These are phyloP conservation scores for Allophyes oxyacanthae DNA, from an alignment of 2,888 invertebrate genomes.

Conservation along the genomic window DNA sequence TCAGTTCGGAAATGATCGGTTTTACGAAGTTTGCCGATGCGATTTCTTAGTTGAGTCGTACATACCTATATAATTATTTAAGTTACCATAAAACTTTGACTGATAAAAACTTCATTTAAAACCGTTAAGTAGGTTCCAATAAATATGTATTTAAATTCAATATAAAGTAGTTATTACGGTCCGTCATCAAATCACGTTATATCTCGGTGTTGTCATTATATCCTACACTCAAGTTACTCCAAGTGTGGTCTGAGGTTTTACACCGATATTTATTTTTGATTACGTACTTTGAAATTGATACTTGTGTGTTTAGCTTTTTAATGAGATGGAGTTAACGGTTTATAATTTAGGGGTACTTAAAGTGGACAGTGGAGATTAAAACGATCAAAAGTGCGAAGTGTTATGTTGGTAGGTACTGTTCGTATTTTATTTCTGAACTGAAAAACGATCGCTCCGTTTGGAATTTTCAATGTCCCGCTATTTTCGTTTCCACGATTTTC, in stretches of 20 bases:
- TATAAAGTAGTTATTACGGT: slow-evolving; percentile 20
- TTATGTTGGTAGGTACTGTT: no score
- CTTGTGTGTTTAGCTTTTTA: slow-evolving; percentile 43
- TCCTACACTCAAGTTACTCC: slow-evolving; percentile 61
- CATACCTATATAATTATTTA: no score
- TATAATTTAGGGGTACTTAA: slow-evolving; percentile 10
- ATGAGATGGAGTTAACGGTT: slow-evolving; percentile 13
- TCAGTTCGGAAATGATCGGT: no score
- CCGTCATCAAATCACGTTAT: slow-evolving; percentile 19
- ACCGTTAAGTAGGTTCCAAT: slow-evolving; percentile 14
- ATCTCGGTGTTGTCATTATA: slow-evolving; percentile 46
- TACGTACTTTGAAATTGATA: slow-evolving; percentile 69
- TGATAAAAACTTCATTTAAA: slow-evolving; percentile 19
- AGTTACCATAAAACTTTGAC: slow-evolving; percentile 10
- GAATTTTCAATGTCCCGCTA: no score
- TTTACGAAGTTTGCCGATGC: no score
- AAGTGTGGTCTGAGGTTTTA: slow-evolving; percentile 62
- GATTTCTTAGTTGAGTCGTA: no score
- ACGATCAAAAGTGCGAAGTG: neutral
- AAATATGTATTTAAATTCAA: slow-evolving; percentile 16
- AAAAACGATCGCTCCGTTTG: no score
- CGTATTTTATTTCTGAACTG: no score
- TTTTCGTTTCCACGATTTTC: no score
- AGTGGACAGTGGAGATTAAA: neutral
- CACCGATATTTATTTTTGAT: slow-evolving; percentile 69